Conservation (phyloP, 2,113 vertebrate species). For the Cryptomyrus ogoouensis region DNA sequence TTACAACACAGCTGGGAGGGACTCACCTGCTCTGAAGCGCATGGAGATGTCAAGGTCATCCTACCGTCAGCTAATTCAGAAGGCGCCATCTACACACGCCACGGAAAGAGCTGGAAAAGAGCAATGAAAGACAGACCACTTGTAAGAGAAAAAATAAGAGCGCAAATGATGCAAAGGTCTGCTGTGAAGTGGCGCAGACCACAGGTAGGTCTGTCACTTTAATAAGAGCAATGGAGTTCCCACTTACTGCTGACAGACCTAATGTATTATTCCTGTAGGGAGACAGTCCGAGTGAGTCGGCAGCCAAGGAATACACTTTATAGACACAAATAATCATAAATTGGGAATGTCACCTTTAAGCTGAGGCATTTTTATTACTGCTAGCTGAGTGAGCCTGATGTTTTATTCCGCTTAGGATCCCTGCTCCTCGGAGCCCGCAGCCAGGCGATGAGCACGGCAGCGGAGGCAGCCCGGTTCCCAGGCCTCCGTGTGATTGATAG, state of each 20-base stretch:
- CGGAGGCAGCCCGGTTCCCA: slow-evolving; percentile 73
- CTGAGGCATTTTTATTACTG: slow-evolving; percentile 84
- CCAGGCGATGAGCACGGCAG: slow-evolving; percentile 65
- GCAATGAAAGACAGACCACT: background rate
- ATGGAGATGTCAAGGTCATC: background rate
- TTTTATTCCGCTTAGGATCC: slow-evolving; percentile 78
- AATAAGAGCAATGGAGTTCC: slow-evolving; percentile 70
- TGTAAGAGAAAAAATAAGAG: background rate
- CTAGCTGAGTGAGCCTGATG: slow-evolving; percentile 77
- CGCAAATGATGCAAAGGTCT: background rate
- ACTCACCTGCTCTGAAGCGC: background rate
- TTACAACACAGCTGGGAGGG: background rate
- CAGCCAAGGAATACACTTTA: slow-evolving; percentile 88
- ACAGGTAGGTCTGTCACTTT: slow-evolving; percentile 67
- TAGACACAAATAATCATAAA: slow-evolving; percentile 93
- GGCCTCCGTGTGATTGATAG: slow-evolving; percentile 79
- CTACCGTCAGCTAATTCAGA: background rate
- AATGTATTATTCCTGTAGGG: slow-evolving; percentile 73
- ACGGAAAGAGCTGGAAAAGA: background rate
- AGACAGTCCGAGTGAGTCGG: slow-evolving; percentile 76
- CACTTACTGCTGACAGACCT: slow-evolving; percentile 70
- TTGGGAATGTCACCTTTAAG: slow-evolving; percentile 87
- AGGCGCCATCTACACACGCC: background rate
- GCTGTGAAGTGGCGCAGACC: slow-evolving; percentile 49
- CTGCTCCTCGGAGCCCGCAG: slow-evolving; percentile 66